Conservation (phyloP, 2,113 vertebrate species). For the Anoplopoma fimbria region DNA sequence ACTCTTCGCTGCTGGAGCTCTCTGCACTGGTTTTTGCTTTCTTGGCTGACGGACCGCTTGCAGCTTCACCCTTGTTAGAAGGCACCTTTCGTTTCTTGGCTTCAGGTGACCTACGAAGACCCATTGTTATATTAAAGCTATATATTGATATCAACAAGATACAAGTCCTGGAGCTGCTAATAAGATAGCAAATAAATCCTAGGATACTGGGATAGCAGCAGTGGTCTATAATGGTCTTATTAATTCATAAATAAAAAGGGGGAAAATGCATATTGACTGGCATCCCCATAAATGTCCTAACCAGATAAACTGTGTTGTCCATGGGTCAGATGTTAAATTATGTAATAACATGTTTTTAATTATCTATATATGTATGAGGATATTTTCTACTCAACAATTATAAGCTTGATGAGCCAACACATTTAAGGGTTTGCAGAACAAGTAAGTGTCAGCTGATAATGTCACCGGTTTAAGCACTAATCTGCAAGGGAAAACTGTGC, state of each 20-base stretch:
- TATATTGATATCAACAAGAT: neutral
- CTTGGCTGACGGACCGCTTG: constrained; percentile 78
- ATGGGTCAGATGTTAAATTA: neutral
- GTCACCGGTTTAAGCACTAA: neutral
- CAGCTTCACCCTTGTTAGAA: constrained; percentile 29
- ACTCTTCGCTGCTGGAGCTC: constrained; percentile 82
- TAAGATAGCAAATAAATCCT: neutral
- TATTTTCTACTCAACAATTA: neutral
- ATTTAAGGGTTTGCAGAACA: neutral
- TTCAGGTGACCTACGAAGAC: constrained; percentile 68
- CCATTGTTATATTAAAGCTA: neutral
- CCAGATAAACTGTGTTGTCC: neutral
- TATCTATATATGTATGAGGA: too few species aligned
- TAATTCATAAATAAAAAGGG: too few species aligned
- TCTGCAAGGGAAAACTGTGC: too few species aligned
- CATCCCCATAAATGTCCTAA: neutral
- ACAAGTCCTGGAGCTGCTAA: neutral
- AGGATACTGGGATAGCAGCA: neutral
- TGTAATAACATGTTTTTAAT: neutral
- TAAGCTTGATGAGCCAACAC: neutral
- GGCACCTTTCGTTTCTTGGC: constrained; percentile 70
- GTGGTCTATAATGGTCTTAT: neutral
- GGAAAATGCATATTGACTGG: neutral
- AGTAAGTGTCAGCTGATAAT: neutral
- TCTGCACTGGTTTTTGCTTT: constrained; percentile 78